Base-by-base conservation (phyloP, 2,113 vertebrate genomes). In the Eulemur rufifrons region DNA sequence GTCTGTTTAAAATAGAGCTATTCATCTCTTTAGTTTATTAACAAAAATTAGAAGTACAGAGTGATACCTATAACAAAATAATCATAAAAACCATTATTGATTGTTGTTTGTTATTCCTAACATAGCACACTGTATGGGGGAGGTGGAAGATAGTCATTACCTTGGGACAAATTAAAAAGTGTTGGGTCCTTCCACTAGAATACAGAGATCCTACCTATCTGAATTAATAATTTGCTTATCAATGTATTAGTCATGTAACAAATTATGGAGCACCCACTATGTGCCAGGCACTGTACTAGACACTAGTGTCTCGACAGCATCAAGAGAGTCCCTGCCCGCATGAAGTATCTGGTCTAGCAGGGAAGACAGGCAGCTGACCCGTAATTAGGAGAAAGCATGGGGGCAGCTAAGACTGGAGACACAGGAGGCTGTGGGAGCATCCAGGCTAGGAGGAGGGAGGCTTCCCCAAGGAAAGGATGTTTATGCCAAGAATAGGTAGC, bases 1-100 rank as follows among this genome's bases (percentile, higher is more conserved):
- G 9, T 63, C 66, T 77, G 34, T 74, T 95, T 84, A 81, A 95
- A 93, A 95, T 47, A 6, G 66, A 39, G 21, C 74, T 91, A 17
- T 88, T 91, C 14, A 21, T 73, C 3, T 89, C 34, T 81, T 92
- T 86, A 27, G 25, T 63, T 93, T 95, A 69, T 37, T 29, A 63
- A 68, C 63, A 89, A 54, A 45, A 27, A 59, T 86, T 64, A 64
- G 1, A 71, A 95, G 25, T 50, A 42, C 3, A 39, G 52, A 50
- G 10, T 95, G 37, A 84, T 76, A 64, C 0, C 29, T 64, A 25
- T 56, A 54, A 69, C 50, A 83, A 89, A 90, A 77, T 80, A 88
- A 91, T 34, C 8, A 63, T 20, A 39, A 76, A 86, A 89, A 12
- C 1, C 73, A 83, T 56, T 85, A 32, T 39, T 56, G 73, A 89